A percentile compares a stretch with the other conserved stretches of the same genome.
phyloP scores from a whole-genome alignment of 2,888 invertebrate species.

The Agonopterix heracliana region DNA sequence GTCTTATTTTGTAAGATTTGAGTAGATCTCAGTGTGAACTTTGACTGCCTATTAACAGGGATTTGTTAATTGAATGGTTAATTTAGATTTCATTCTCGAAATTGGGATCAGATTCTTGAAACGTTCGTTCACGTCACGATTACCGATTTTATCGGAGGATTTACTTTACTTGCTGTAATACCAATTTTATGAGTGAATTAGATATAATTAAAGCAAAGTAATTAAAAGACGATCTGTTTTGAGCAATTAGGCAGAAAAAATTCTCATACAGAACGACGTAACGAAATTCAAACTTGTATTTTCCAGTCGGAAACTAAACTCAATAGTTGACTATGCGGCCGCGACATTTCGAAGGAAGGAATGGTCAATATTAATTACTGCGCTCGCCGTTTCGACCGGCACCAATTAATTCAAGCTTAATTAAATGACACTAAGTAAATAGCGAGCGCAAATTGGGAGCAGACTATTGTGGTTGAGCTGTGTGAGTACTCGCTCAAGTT shows the following conservation, averaged over 20 bases:
- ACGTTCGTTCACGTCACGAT: too few species aligned
- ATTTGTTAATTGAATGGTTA: conserved; percentile 40
- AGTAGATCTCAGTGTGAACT: conserved; percentile 47
- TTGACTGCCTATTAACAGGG: conserved; percentile 45
- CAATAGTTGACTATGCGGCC: conserved; percentile 11
- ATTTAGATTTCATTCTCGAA: conserved; percentile 20
- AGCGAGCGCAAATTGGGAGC: conserved; percentile 33
- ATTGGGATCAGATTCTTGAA: conserved; percentile 1
- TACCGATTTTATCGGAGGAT: neutral
- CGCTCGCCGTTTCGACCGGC: conserved; percentile 21
- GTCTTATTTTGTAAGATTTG: conserved; percentile 56
- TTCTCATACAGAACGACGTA: too few species aligned
- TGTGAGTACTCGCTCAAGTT: conserved; percentile 26
- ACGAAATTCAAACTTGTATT: too few species aligned
- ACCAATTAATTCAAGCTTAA: conserved; percentile 51
- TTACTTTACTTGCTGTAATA: neutral
- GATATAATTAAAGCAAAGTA: too few species aligned
- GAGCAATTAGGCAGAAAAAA: too few species aligned
- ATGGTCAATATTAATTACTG: conserved; percentile 57
- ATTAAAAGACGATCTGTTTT: too few species aligned
- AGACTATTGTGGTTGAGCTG: conserved; percentile 31
- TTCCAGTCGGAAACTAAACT: neutral
- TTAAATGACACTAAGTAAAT: conserved; percentile 64
- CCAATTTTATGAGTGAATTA: too few species aligned
- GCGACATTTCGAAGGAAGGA: conserved; percentile 25